Evolutionary conservation across 2,797 vertebrate genomes (phyloP), one percentile per base, ranked within the genome.

Genomic region (Ptychobarbus kaznakovi): DNA sequence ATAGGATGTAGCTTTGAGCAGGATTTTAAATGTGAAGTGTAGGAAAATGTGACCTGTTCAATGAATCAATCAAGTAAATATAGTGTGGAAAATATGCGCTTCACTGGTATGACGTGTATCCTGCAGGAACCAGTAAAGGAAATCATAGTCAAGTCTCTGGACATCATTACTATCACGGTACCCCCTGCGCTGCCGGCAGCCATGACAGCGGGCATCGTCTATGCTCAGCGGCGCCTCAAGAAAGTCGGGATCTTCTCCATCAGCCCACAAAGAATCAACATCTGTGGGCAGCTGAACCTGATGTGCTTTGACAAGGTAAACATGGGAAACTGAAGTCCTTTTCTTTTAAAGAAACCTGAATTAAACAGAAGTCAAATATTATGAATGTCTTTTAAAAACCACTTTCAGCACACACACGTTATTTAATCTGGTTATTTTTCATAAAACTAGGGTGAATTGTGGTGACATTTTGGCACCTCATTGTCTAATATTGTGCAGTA

Each of bases 121-220:
- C 8, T 72, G 22, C 91, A 99, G 98, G 96, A 96, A 88, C 87
- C 96, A 68, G 94, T 93, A 73, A 90, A 92, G 40, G 96, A 92
- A 82, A 99, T 99, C 92, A 94, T 99, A 89, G 96, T 98, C 0
- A 95, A 99, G 88, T 98, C 98, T 70, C 94, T 99, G 86, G 98
- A 99, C 93, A 99, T 99, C 42, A 98, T 99, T 92, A 99, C 98
- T 80, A 99, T 99, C 91, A 98, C 98, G 0, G 98, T 99, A 87
- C 98, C 98, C 42, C 98, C 98, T 7, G 98, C 98, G 0, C 96
- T 99, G 77, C 98, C 98, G 40, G 98, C 98, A 44, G 98, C 98
- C 75, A 95, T 99, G 97, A 99, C 98, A 15, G 98, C 97, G 38
- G 98, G 98, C 42, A 98, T 99, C 10, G 97, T 99, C 73, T 99